These are phyloP conservation scores for Phrynosoma blainvillii DNA, from an alignment of 2,113 vertebrate species.

Conservation along the genomic window DNA sequence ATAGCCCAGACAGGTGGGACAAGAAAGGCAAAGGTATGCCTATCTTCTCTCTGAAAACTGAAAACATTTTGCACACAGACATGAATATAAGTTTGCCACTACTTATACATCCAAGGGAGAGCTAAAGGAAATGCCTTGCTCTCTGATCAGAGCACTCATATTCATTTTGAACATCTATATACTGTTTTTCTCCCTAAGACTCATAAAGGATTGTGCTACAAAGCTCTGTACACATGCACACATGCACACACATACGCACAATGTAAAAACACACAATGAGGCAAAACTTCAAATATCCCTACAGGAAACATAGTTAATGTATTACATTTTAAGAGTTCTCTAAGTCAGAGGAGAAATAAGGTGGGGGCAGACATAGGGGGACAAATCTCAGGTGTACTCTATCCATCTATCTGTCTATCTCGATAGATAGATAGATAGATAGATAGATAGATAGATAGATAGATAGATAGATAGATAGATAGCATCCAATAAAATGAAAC, in stretches of 20 bases:
- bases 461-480: background rate
- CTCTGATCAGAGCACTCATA: background rate
- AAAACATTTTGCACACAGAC: background rate
- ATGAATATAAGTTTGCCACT: background rate
- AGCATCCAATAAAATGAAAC: background rate
- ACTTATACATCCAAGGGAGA: background rate
- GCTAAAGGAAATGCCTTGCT: background rate
- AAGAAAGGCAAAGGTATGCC: background rate
- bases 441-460: too few relatives aligned
- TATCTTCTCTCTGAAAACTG: background rate
- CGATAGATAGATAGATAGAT: too few relatives aligned
- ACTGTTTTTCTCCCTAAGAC: background rate
- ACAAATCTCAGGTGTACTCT: too few relatives aligned
- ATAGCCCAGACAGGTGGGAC: background rate
- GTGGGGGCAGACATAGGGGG: too few relatives aligned
- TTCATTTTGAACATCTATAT: background rate
- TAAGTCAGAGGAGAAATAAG: too few relatives aligned
- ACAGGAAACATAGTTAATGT: background rate
- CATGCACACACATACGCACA: too few relatives aligned
- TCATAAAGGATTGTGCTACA: background rate
- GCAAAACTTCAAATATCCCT: background rate
- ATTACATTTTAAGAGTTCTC: background rate
- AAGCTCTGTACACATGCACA: background rate
- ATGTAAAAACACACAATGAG: background rate
- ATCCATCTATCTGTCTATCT: too few relatives aligned